Base-by-base conservation (phyloP, 2,888 invertebrate genomes). In the Poecilobothrus nobilitatus region DNA sequence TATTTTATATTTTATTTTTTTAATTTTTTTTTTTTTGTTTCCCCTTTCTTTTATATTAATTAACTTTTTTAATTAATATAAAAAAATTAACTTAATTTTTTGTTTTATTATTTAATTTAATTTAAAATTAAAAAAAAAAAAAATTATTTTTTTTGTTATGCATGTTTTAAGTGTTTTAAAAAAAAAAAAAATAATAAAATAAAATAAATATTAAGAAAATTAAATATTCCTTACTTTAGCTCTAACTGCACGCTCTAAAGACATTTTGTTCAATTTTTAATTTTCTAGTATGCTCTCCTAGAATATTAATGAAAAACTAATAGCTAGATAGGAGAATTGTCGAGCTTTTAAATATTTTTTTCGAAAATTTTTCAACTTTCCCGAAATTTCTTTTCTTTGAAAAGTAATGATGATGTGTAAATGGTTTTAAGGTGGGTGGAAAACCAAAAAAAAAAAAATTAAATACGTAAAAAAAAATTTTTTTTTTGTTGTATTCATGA, bases 221-320 rank as follows among this genome's bases (percentile, higher is more conserved):
- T 61, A 61, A n/a, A 64, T 64, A n/a, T 33, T 75, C 78, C 85
- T 85, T 83, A 94, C 93, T 91, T 94, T 94, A 82, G 89, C 89
- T 82, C 91, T 90, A 84, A 94, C 91, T 88, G 91, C 91, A 84
- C 94, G 91, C 89, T 94, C 92, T 84, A 94, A 88, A 89, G 94
- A 92, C 94, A 94, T 94, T 81, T 84, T 84, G 81, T 78, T 79
- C 72, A 69, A 20, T 78, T 70, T 70, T 71, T 74, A 10, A 20
- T 62, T 27, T 63, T 21, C 20, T 15, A 63, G 21, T 63, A 63
- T 22, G 22, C 8, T 63, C 63, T 63, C 22, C 10, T 21, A 63
- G 63, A 63, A 63, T 22, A 63, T 63, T 63, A 63, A 22, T 63
- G 21, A 6, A 22, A 63, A 22, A 63, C 63, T 63, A 63, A 63